Evolutionary conservation across 1,140 invertebrate species (phyloP).

Genomic region (Pseudobourletiella spinata): DNA sequence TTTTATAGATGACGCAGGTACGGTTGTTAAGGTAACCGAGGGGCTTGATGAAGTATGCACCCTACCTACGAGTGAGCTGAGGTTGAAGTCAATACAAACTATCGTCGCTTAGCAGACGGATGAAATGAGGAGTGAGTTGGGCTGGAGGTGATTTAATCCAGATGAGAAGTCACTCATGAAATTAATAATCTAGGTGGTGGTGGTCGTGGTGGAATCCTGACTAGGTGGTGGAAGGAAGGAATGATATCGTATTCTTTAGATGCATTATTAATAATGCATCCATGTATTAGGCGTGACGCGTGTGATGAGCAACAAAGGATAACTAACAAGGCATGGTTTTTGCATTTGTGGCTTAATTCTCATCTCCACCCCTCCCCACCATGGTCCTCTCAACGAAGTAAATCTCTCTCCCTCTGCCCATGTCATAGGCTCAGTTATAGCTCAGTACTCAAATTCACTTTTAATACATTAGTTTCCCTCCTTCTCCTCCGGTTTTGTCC

Average conservation of each 20-base stretch:
- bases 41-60: too few relatives aligned
- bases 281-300: conserved; percentile 21
- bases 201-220: conserved; percentile 6
- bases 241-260: background rate
- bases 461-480: background rate
- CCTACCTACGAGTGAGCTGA: too few relatives aligned
- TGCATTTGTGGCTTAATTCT: conserved; percentile 26
- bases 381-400: too few relatives aligned
- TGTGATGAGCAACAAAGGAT: conserved; percentile 21
- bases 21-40: too few relatives aligned
- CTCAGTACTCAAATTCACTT: background rate
- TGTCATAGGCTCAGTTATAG: background rate
- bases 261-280: conserved; percentile 23
- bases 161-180: conserved; percentile 15
- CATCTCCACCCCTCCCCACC: background rate
- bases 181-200: conserved; percentile 12
- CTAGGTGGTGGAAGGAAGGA: conserved; percentile 7
- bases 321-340: conserved; percentile 21
- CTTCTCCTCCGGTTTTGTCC: background rate
- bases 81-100: too few relatives aligned
- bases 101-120: too few relatives aligned
- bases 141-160: conserved; percentile 13
- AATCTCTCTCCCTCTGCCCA: background rate
- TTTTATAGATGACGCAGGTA: too few relatives aligned
- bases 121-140: conserved; percentile 2